These are phyloP conservation scores for Neoseiulus cucumeris DNA, from an alignment of 1,140 invertebrate species.

Conservation along the genomic window DNA sequence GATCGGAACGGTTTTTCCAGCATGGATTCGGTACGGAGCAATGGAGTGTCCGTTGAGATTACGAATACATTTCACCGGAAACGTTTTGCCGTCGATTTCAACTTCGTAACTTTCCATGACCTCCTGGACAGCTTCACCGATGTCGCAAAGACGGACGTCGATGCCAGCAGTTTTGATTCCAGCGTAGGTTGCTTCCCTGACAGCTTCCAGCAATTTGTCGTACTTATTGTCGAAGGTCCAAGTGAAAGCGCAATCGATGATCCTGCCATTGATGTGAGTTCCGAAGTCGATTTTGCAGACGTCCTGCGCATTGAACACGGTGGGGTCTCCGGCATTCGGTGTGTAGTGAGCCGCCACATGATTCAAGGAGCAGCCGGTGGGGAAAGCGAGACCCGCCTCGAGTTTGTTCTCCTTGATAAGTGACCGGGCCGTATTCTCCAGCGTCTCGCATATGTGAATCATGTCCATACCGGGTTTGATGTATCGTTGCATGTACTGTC, in stretches of 20 bases:
- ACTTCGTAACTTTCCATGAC: slow-evolving; percentile 99
- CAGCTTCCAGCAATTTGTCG: slow-evolving; percentile 82
- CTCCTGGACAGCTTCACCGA: slow-evolving; percentile 93
- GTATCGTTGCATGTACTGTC: slow-evolving; percentile 67
- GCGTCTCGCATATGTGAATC: slow-evolving; percentile 94
- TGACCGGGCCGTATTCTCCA: slow-evolving; percentile 72
- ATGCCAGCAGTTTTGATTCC: slow-evolving; percentile 84
- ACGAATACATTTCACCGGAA: slow-evolving; percentile 88
- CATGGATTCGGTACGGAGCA: slow-evolving; percentile 88
- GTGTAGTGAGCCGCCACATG: slow-evolving; percentile 99
- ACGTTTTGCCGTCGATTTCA: slow-evolving; percentile 88
- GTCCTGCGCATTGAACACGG: slow-evolving; percentile 84
- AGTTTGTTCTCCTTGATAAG: slow-evolving; percentile 87
- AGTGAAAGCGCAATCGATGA: slow-evolving; percentile 98
- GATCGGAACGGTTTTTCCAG: slow-evolving; percentile 97
- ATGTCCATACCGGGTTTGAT: slow-evolving; percentile 97
- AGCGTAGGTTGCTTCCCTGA: slow-evolving; percentile 91
- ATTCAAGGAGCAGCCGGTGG: slow-evolving; percentile 94
- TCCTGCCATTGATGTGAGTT: slow-evolving; percentile 91
- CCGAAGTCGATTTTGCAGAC: slow-evolving; percentile 99
- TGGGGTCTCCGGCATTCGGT: slow-evolving; percentile 90
- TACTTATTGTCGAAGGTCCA: slow-evolving; percentile 90
- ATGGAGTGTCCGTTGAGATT: slow-evolving; percentile 98
- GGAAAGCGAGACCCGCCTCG: slow-evolving; percentile 90
- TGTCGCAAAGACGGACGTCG: slow-evolving; percentile 89